Evolutionary conservation across 1,140 invertebrate species (phyloP), one percentile per base, ranked within the genome.

Genomic region (Drosophila suzukii): DNA sequence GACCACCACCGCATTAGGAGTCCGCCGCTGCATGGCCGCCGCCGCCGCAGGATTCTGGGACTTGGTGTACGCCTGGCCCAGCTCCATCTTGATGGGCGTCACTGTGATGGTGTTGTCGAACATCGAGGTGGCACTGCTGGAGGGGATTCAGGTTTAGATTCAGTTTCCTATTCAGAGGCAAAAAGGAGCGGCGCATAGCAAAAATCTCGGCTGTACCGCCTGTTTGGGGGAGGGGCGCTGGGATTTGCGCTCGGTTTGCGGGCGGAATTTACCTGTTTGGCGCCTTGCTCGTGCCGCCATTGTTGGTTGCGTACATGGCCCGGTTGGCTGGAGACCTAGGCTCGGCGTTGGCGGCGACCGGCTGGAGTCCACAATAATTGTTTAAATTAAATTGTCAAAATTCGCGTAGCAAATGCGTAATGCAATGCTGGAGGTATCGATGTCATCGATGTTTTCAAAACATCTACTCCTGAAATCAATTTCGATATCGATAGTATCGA

Each of bases 241-340:
- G 24, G 34, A 57, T 24, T 57, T 27, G 8, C 24, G 34, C 38
- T 30, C 24, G n/a, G 6, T 30, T 60, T 44, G 39, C n/a, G 20
- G 38, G 17, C 17, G 34, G 38, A 60, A 73, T 74, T 77, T 44
- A 89, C 85, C 81, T 88, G 70, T 88, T 88, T 89, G 83, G 80
- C 83, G 83, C 83, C 83, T 88, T 88, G 81, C 83, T 88, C 44
- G 80, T 73, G 67, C 53, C 81, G 53, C 71, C 83, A 89, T 88
- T 88, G 53, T 88, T 88, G 36, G 83, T 88, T 57, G 84, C 83
- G 83, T 88, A 88, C 83, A 88, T 88, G 84, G 67, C 80, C 83
- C 49, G 54, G 47, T 20, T 75, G 60, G 66, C 62, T 51, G 10
- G 27, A 47, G 49, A 51, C 58, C 12, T 66, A n/a, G 24, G 65